Evolutionary conservation across 23 tunicate genomes (phyloP).

Genomic region (Ascidia mentula): DNA sequence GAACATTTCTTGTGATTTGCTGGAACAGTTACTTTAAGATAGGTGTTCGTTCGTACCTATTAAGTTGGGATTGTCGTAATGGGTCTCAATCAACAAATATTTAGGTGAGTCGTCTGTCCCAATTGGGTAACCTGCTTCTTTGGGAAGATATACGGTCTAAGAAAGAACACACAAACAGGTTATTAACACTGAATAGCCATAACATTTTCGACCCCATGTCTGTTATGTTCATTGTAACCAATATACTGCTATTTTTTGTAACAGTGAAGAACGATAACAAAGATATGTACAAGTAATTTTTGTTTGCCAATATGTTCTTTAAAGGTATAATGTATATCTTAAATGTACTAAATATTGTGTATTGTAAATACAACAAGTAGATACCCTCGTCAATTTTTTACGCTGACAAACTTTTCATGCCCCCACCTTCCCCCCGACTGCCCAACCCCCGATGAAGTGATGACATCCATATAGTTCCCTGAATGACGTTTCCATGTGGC

Average conservation of each 20-base stretch:
- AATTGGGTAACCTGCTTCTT: constrained; percentile 44
- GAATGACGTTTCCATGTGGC: not conserved
- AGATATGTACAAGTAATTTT: no score
- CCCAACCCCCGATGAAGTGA: constrained; percentile 44
- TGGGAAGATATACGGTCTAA: constrained; percentile 40
- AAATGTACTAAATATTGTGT: no score
- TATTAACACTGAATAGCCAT: not conserved
- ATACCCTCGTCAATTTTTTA: no score
- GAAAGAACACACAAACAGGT: not conserved
- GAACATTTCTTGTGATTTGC: no score
- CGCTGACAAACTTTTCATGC: no score
- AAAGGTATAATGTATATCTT: no score
- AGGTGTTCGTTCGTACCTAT: not conserved
- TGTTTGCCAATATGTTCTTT: no score
- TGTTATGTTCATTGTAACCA: no score
- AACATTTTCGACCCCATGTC: not conserved
- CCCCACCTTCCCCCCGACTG: constrained; percentile 56
- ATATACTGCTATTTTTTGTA: no score
- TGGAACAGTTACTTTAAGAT: no score
- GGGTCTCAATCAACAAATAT: constrained; percentile 30
- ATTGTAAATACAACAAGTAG: no score
- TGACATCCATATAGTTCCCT: not conserved
- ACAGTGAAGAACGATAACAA: no score
- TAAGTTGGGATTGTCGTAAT: constrained; percentile 37
- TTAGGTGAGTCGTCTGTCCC: constrained; percentile 19